Evolutionary conservation across 2,113 vertebrate genomes (phyloP).

Genomic region (Serinus canaria): DNA sequence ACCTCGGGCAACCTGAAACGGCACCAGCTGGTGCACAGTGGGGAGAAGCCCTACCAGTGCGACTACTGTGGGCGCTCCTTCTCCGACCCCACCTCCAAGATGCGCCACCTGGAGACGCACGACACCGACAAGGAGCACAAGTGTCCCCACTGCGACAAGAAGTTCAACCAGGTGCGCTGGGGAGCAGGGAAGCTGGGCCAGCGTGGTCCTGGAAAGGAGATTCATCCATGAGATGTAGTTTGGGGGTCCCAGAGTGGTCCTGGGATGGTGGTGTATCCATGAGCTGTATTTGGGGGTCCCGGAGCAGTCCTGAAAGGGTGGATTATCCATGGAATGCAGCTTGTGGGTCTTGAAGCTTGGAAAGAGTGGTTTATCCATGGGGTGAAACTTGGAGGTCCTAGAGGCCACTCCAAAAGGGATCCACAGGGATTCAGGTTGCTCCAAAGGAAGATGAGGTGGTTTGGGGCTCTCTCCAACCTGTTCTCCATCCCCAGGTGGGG

Average conservation of each 20-base stretch:
- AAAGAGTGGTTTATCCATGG: not conserved
- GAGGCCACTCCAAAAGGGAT: not conserved
- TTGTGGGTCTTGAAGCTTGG: no score
- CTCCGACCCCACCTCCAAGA: conserved; percentile 97
- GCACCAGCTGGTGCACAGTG: conserved; percentile 96
- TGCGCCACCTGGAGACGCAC: conserved; percentile 95
- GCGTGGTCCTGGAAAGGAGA: not conserved
- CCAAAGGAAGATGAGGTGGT: rapidly evolving
- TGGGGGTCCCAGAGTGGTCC: rapidly evolving
- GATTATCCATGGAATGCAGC: not conserved
- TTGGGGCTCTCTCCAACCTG: not conserved
- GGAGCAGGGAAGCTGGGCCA: rapidly evolving
- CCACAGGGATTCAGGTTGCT: rapidly evolving
- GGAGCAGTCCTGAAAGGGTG: not conserved
- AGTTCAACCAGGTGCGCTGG: conserved; percentile 90
- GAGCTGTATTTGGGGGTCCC: no score
- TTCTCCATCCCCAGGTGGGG: conserved; percentile 77
- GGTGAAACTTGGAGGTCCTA: not conserved
- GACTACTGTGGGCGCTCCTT: conserved; percentile 93
- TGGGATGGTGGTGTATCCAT: not conserved
- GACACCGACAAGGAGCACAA: conserved; percentile 95
- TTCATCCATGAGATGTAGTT: not conserved
- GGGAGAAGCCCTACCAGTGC: conserved; percentile 95
- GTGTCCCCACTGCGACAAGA: conserved; percentile 95
- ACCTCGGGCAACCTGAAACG: conserved; percentile 96